Evolutionary conservation across 2,113 vertebrate genomes (phyloP).

Genomic region (Andinoacara biseriatus): DNA sequence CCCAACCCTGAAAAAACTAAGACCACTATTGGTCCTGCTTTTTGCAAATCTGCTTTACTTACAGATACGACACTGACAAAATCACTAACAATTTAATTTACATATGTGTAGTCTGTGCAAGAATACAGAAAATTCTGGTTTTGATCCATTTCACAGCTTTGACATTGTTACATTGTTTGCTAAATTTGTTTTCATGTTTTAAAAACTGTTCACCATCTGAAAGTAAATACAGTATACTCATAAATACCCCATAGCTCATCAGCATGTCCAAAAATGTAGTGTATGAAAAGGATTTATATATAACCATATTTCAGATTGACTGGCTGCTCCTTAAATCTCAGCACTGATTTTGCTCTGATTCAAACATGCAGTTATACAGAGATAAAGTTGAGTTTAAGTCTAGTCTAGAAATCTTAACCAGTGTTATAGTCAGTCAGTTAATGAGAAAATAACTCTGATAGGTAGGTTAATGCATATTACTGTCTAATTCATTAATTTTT

Average conservation of each 20-base stretch:
- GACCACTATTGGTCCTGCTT: not conserved
- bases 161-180: not conserved
- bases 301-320: not conserved
- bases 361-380: not conserved
- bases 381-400: too few relatives aligned
- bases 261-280: not conserved
- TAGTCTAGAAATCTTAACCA: too few relatives aligned
- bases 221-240: not conserved
- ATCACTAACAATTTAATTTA: not conserved
- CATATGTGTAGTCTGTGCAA: not conserved
- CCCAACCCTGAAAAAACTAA: not conserved
- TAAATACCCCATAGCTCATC: not conserved
- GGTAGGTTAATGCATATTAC: not conserved
- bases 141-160: not conserved
- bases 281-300: not conserved
- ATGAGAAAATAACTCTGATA: not conserved
- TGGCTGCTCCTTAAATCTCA: not conserved
- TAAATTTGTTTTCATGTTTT: not conserved
- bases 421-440: not conserved
- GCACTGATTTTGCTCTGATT: not conserved
- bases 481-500: not conserved
- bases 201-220: not conserved
- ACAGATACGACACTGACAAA: fast-evolving
- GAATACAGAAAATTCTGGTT: not conserved
- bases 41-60: not conserved